Conservation (phyloP, 2,888 invertebrate genomes). For the Colostygia pectinataria region DNA sequence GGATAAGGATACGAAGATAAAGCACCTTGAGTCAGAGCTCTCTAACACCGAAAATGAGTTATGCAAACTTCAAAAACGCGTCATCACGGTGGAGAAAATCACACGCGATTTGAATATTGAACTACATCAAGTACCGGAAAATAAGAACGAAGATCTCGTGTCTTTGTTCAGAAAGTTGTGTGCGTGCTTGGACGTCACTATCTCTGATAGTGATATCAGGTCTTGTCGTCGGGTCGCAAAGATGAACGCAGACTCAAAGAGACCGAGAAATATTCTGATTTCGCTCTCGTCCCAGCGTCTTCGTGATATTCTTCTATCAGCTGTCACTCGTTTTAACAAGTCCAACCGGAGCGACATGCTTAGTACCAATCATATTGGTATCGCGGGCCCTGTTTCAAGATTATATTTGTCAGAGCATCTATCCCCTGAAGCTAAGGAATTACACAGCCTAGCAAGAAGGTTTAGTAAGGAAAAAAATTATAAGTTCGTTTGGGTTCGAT, state of each 20-base stretch:
- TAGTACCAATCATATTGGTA: slow-evolving; percentile 11
- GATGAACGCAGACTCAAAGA: slow-evolving; percentile 15
- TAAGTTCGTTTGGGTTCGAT: slow-evolving; percentile 24
- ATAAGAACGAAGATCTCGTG: slow-evolving; percentile 14
- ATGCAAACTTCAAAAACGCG: slow-evolving; percentile 9
- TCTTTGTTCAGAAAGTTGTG: slow-evolving; percentile 22
- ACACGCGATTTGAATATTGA: slow-evolving; percentile 24
- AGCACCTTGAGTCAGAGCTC: slow-evolving; percentile 1
- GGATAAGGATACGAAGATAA: not conserved
- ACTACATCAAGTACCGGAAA: slow-evolving; percentile 27
- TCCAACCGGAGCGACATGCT: slow-evolving; percentile 12
- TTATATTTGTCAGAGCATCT: slow-evolving; percentile 22
- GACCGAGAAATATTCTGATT: slow-evolving; percentile 22
- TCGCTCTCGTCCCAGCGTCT: slow-evolving; percentile 20
- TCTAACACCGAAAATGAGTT: not conserved
- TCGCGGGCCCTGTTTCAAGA: not conserved
- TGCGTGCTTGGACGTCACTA: slow-evolving; percentile 5
- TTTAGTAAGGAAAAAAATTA: slow-evolving; percentile 13
- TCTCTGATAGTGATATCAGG: slow-evolving; percentile 12
- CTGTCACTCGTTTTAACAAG: slow-evolving; percentile 24
- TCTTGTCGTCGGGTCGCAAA: slow-evolving; percentile 22
- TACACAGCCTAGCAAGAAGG: slow-evolving; percentile 14
- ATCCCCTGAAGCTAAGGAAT: slow-evolving; percentile 22
- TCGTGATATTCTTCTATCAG: slow-evolving; percentile 21
- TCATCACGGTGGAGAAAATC: slow-evolving; percentile 16